Evolutionary conservation across 2,113 vertebrate genomes (phyloP).

Genomic region (Hypomesus transpacificus): DNA sequence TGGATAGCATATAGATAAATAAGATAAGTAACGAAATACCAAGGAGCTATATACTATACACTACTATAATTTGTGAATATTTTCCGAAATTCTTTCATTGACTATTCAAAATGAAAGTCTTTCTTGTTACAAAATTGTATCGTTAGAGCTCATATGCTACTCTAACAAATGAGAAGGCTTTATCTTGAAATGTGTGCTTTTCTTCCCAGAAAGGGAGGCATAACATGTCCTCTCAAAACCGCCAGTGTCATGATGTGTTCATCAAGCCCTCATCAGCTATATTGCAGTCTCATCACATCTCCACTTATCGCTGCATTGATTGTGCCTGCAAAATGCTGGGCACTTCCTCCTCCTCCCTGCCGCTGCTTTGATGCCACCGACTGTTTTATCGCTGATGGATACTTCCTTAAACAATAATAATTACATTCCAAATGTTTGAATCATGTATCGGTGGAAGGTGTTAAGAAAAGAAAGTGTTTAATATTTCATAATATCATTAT

Average conservation of each 20-base stretch:
- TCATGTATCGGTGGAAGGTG: no score
- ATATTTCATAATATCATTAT: no score
- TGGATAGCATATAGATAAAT: not conserved
- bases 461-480: no score
- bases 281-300: constrained; percentile 15
- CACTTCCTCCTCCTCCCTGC: constrained; percentile 10
- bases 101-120: no score
- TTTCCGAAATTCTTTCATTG: no score
- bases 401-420: constrained; percentile 22
- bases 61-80: no score
- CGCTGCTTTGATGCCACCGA: constrained; percentile 5
- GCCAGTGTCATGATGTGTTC: constrained; percentile 5
- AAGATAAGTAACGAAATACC: no score
- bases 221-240: not conserved
- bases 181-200: not conserved
- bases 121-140: no score
- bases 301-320: constrained; percentile 24
- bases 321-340: constrained; percentile 16
- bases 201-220: not conserved
- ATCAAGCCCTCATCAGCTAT: constrained; percentile 21
- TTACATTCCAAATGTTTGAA: constrained; percentile 14
- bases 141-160: no score
- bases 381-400: constrained; percentile 17
- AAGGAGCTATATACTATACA: no score
- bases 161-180: no score